A percentile compares a stretch with the other conserved stretches of the same genome.
These are phyloP conservation scores for Danio albolineatus DNA, from an alignment of 2,797 vertebrate species.

Conservation along the genomic window DNA sequence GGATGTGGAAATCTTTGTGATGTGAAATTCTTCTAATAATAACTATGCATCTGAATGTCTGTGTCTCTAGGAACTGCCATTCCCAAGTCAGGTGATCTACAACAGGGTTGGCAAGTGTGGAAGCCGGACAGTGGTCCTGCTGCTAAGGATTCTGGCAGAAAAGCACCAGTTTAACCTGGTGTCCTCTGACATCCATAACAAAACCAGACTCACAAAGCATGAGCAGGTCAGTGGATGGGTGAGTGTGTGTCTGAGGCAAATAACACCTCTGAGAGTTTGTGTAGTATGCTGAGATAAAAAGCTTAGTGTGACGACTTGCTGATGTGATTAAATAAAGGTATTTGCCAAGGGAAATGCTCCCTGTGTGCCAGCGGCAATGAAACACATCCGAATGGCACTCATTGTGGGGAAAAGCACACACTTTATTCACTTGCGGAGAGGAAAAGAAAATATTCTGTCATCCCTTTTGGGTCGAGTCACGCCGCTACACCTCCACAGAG, in stretches of 20 bases:
- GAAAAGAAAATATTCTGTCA: conserved; percentile 55
- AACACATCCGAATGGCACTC: conserved; percentile 40
- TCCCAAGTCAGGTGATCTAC: conserved; percentile 98
- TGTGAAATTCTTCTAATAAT: not conserved
- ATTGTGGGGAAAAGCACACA: conserved; percentile 43
- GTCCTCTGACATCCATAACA: conserved; percentile 98
- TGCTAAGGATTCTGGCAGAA: conserved; percentile 92
- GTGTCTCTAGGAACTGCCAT: conserved; percentile 86
- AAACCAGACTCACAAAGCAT: conserved; percentile 95
- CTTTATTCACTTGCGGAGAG: conserved; percentile 37
- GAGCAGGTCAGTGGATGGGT: conserved; percentile 86
- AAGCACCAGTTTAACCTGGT: conserved; percentile 94
- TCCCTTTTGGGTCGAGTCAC: conserved; percentile 27
- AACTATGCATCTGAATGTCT: conserved; percentile 41
- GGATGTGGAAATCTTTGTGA: not conserved
- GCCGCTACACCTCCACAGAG: conserved; percentile 9
- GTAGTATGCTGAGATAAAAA: not conserved
- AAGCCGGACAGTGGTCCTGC: conserved; percentile 95
- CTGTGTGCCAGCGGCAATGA: conserved; percentile 29
- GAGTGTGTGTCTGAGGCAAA: conserved; percentile 31
- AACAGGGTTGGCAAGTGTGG: conserved; percentile 99
- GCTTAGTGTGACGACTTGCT: conserved; percentile 15
- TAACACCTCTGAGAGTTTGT: conserved; percentile 1
- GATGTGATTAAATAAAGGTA: conserved; percentile 13
- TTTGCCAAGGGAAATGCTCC: conserved; percentile 35